A percentile compares a stretch with the other conserved stretches of the same genome.
phyloP scores from a whole-genome alignment of 2,888 invertebrate species.

The Mythimna pallens region DNA sequence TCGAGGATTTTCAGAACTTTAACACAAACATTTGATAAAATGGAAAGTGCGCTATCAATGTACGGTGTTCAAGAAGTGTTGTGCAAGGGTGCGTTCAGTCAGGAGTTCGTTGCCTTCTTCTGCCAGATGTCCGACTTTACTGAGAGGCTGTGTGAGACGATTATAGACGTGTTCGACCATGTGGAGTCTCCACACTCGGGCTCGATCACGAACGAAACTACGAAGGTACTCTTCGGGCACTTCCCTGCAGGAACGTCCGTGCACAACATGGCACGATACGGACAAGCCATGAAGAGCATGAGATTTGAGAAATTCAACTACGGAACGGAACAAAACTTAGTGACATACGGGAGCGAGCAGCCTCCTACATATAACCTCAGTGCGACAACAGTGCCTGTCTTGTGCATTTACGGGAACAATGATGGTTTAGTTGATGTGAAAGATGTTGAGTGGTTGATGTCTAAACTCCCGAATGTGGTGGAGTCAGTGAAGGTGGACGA shows the following conservation, averaged over 20 bases:
- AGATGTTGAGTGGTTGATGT: constrained; percentile 89
- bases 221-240: constrained; percentile 73
- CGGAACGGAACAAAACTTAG: constrained; percentile 73
- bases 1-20: constrained; percentile 84
- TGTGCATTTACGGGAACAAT: constrained; percentile 78
- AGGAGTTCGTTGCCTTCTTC: constrained; percentile 75
- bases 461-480: constrained; percentile 89
- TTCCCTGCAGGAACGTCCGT: constrained; percentile 71
- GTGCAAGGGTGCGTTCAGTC: constrained; percentile 73
- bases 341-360: constrained; percentile 71
- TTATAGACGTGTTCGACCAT: constrained; percentile 70
- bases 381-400: constrained; percentile 74
- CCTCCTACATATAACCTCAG: constrained; percentile 76
- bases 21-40: constrained; percentile 49
- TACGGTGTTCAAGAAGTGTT: constrained; percentile 75
- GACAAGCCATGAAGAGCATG: constrained; percentile 72
- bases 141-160: constrained; percentile 67
- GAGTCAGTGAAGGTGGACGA: constrained; percentile 90
- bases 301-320: constrained; percentile 81
- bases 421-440: constrained; percentile 91
- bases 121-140: constrained; percentile 72
- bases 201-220: constrained; percentile 74
- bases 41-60: constrained; percentile 65
- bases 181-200: constrained; percentile 72
- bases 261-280: constrained; percentile 78